Conservation (phyloP, 2,113 vertebrate species). For the Oreochromis spilurus region DNA sequence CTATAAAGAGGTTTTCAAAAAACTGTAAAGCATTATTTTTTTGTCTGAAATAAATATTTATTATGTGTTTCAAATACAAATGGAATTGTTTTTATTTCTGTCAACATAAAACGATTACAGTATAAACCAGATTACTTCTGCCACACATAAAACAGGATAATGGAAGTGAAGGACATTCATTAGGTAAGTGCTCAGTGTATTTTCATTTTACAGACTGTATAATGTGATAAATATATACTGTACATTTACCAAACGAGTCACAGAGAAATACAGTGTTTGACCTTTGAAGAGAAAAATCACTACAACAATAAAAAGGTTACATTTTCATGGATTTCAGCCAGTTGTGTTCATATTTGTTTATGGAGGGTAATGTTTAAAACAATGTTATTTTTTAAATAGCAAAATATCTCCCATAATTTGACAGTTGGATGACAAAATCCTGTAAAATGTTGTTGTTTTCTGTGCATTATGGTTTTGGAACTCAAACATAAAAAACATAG, state of each 20-base stretch:
- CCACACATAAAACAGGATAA: not conserved
- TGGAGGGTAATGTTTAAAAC: not conserved
- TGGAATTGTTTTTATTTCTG: not conserved
- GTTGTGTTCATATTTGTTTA: not conserved
- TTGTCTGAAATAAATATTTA: conserved; percentile 74
- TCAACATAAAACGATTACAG: not conserved
- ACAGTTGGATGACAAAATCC: not conserved
- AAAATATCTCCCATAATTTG: not conserved
- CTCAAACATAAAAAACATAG: not conserved
- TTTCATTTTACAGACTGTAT: not conserved
- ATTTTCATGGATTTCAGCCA: not conserved
- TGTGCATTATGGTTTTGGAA: not conserved
- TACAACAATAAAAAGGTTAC: not conserved
- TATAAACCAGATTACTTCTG: not conserved
- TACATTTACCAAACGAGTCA: not conserved
- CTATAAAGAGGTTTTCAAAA: conserved; percentile 61
- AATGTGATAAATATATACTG: not conserved
- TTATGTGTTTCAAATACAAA: conserved; percentile 64
- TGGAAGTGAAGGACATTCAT: not conserved
- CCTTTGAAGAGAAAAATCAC: not conserved
- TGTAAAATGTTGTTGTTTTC: not conserved
- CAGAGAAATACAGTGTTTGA: not conserved
- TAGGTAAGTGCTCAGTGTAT: not conserved
- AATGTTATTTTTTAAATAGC: not conserved
- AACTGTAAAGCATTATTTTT: conserved; percentile 67